Evolutionary conservation across 2,113 vertebrate species (phyloP), one percentile per base, ranked within the genome.

Genomic region (Oreochromis tanganicae): DNA sequence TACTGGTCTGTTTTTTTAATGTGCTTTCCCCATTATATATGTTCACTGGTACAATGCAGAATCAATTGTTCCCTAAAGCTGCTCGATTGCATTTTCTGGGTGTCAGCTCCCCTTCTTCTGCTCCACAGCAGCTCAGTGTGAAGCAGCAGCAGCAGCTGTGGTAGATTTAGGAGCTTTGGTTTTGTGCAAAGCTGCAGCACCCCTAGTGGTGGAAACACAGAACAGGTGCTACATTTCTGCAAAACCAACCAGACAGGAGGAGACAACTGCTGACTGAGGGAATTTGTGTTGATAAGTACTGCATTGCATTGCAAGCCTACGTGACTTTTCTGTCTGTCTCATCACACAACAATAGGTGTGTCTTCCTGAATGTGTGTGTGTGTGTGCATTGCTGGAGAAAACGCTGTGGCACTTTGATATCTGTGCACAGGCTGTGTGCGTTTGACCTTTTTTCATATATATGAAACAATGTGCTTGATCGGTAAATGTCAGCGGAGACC

Each of bases 151-250:
- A 89, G 89, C 92, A 94, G 92, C 90, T 92, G 90, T 79, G 61
- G 85, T 17, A 63, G 68, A 87, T 89, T 87, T 84, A 21, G 16
- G 48, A 79, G 71, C 2, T 6, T 78, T 81, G 73, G 6, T 84
- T 89, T 93, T 94, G 16, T 92, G 94, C 93, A 87, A 92, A 93
- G 93, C 95, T 92, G 93, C 93, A 95, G 95, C 95, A 29, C 92
- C 54, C 89, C 95, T 86, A 93, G 93, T 94, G 95, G 94, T 78
- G 19, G 38, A 85, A 56, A 85, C 16, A 21, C 11, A 63, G 85
- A 90, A 82, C 8, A 43, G 27, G 14, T 1, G 41, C 48, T 21
- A 73, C 56, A 81, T 54, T 86, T 89, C 55, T 90, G 80, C 71
- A 87, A 90, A 90, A 82, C 19, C 43, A 85, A 82, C 34, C 34